Percentiles rank a stretch among this genome's conserved stretches.
Evolutionary conservation across 2,888 invertebrate species (phyloP).

Genomic region (Drosophila acutilabella): DNA sequence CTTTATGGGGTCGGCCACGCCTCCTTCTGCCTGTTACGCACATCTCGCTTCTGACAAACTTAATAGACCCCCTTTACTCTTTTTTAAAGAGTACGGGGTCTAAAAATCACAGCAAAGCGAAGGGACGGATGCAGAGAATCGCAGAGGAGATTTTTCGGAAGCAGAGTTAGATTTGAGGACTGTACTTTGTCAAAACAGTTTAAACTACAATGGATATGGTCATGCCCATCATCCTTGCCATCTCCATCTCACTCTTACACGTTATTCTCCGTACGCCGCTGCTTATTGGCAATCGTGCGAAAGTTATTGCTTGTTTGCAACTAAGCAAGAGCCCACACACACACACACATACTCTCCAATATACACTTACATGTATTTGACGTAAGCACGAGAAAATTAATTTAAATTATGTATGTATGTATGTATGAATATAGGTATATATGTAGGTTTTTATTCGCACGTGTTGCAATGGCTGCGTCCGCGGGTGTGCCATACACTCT

Average conservation of each 20-base stretch:
- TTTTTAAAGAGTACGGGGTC: too few species aligned
- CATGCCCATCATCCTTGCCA: not conserved
- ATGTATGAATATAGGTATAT: not conserved
- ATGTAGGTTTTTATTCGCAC: not conserved
- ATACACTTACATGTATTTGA: constrained; percentile 43
- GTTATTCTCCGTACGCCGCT: not conserved
- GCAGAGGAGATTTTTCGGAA: constrained; percentile 12
- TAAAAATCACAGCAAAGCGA: not conserved
- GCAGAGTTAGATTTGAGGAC: constrained; percentile 19
- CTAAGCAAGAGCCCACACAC: constrained; percentile 17
- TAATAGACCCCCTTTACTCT: too few species aligned
- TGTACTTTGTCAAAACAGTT: constrained; percentile 49
- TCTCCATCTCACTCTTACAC: not conserved
- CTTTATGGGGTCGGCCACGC: too few species aligned
- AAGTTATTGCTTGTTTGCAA: constrained; percentile 44
- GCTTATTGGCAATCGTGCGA: constrained; percentile 37
- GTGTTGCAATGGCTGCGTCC: not conserved
- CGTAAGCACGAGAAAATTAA: constrained; percentile 47
- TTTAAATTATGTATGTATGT: constrained; percentile 16
- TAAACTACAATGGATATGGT: constrained; percentile 31
- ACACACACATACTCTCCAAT: constrained; percentile 2
- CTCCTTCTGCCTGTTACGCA: too few species aligned
- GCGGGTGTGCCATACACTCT: not conserved
- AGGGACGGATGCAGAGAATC: not conserved
- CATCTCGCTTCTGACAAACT: too few species aligned